phyloP scores from a whole-genome alignment of 1,140 invertebrate species.

The Monomorium pharaonis region DNA sequence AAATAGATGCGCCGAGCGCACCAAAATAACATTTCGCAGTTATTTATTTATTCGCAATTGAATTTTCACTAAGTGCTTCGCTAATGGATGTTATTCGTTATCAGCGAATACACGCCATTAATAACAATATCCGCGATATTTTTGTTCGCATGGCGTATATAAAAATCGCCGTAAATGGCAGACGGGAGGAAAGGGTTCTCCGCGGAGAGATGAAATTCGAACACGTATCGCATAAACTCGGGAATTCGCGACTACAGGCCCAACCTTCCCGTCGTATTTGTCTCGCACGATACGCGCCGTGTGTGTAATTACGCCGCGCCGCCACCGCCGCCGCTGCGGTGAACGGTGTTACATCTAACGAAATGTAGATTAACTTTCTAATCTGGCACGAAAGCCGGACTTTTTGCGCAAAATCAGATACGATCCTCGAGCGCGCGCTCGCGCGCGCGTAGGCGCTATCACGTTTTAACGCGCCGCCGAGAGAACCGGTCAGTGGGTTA shows the following conservation, averaged over 20 bases:
- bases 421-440: slow-evolving; percentile 56
- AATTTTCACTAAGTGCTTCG: slow-evolving; percentile 25
- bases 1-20: neutral
- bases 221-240: neutral
- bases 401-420: slow-evolving; percentile 68
- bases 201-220: slow-evolving; percentile 20
- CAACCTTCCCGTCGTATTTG: slow-evolving; percentile 4
- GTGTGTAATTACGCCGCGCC: slow-evolving; percentile 51
- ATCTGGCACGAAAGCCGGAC: slow-evolving; percentile 72
- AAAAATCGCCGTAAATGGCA: slow-evolving; percentile 25
- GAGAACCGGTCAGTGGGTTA: slow-evolving; percentile 84
- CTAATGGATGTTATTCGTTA: slow-evolving; percentile 30
- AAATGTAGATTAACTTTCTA: slow-evolving; percentile 80
- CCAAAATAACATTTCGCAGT: neutral
- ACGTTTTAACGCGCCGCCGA: slow-evolving; percentile 59
- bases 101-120: neutral
- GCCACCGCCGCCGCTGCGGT: slow-evolving; percentile 36
- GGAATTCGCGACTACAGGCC: neutral
- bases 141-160: neutral
- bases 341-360: slow-evolving; percentile 55
- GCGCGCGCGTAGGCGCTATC: slow-evolving; percentile 56
- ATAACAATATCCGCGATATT: slow-evolving; percentile 16
- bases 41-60: slow-evolving; percentile 32
- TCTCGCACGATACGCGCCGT: slow-evolving; percentile 53
- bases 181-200: neutral